Evolutionary conservation across 1,140 invertebrate species (phyloP).

Genomic region (Scaptomyza hsui): DNA sequence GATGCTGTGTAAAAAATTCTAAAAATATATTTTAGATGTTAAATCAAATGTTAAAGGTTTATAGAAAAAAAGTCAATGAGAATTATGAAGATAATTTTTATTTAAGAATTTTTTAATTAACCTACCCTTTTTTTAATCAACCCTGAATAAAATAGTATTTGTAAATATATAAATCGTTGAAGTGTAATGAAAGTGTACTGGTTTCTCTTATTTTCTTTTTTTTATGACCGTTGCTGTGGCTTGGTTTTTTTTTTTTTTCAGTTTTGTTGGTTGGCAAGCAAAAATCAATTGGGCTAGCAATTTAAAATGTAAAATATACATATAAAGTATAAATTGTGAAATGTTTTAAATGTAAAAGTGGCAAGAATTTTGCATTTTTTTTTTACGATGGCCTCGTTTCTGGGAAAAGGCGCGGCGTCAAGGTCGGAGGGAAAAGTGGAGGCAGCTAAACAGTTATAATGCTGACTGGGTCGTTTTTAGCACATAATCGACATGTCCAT

Average conservation of each 20-base stretch:
- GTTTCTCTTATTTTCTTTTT: slow-evolving; percentile 10
- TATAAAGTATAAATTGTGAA: slow-evolving; percentile 22
- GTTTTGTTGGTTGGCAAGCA: slow-evolving; percentile 4
- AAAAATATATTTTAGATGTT: background rate
- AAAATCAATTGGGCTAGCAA: slow-evolving; percentile 50
- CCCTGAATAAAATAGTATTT: slow-evolving; percentile 22
- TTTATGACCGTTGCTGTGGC: slow-evolving; percentile 23
- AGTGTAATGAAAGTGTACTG: slow-evolving; percentile 33
- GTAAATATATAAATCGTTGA: slow-evolving; percentile 25
- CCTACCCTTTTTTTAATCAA: too few species aligned
- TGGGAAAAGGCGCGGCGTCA: slow-evolving; percentile 11
- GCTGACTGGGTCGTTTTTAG: slow-evolving; percentile 50
- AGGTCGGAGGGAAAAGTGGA: slow-evolving; percentile 20
- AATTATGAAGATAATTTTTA: too few species aligned
- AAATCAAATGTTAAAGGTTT: too few species aligned
- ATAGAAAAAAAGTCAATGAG: too few species aligned
- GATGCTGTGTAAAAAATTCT: slow-evolving; percentile 3
- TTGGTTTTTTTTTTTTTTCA: slow-evolving; percentile 18
- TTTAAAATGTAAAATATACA: slow-evolving; percentile 28
- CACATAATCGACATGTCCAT: slow-evolving; percentile 79
- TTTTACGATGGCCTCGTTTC: slow-evolving; percentile 58
- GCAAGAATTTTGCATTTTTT: slow-evolving; percentile 35
- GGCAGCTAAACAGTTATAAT: slow-evolving; percentile 13
- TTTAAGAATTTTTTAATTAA: too few species aligned
- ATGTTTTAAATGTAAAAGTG: slow-evolving; percentile 36